phyloP scores from a whole-genome alignment of 2,888 invertebrate species.

The Drosophila putrida region DNA sequence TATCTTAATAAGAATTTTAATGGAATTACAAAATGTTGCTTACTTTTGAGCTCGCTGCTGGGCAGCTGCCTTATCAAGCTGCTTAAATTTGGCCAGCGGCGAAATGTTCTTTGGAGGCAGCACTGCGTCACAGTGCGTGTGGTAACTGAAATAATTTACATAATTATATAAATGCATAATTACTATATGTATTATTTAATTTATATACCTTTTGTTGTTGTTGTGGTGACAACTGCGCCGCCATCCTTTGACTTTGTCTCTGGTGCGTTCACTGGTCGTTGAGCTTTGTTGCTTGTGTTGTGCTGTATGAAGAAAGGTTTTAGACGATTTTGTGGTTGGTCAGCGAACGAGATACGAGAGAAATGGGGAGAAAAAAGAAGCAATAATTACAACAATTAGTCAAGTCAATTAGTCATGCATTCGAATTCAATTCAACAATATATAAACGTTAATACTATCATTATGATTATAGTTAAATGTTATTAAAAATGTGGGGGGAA shows the following conservation, averaged over 20 bases:
- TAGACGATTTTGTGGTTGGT: conserved; percentile 49
- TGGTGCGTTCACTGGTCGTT: conserved; percentile 85
- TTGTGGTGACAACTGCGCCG: conserved; percentile 87
- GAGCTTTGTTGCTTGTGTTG: conserved; percentile 76
- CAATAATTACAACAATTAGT: conserved; percentile 73
- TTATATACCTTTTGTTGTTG: conserved; percentile 87
- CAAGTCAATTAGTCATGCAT: conserved; percentile 63
- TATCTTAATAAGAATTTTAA: background rate
- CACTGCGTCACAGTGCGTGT: conserved; percentile 86
- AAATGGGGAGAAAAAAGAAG: conserved; percentile 55
- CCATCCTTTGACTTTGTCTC: conserved; percentile 87
- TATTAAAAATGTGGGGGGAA: conserved; percentile 36
- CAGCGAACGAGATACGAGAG: conserved; percentile 30
- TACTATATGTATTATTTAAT: background rate
- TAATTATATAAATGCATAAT: background rate
- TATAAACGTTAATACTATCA: background rate
- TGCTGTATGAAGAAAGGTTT: conserved; percentile 71
- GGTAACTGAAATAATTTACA: conserved; percentile 75
- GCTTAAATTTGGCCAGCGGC: conserved; percentile 96
- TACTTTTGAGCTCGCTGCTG: conserved; percentile 92
- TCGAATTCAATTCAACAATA: conserved; percentile 22
- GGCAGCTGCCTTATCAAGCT: conserved; percentile 94
- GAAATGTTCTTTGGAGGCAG: conserved; percentile 91
- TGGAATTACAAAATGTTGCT: conserved; percentile 76
- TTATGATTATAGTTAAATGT: conserved; percentile 36